These are phyloP conservation scores for Colaptes auratus DNA, from an alignment of 2,113 vertebrate species.

Conservation along the genomic window DNA sequence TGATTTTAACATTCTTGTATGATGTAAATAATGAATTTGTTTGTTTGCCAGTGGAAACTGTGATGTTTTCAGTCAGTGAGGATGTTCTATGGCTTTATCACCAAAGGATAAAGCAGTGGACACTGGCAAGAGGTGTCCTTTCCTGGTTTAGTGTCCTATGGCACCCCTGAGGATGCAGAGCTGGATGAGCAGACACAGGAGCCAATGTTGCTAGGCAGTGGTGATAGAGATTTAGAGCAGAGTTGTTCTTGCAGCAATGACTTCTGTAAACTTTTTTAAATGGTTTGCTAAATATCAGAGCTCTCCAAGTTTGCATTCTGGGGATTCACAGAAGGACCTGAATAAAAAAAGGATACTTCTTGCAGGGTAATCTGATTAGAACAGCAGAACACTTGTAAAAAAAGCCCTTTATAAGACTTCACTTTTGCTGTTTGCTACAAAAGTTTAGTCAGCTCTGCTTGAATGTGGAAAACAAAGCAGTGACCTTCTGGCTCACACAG, in stretches of 20 bases:
- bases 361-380: background rate
- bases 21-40: background rate
- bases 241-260: background rate
- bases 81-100: background rate
- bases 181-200: background rate
- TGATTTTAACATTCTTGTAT: background rate
- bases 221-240: background rate
- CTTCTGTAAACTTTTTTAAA: background rate
- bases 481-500: background rate
- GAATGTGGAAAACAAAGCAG: background rate
- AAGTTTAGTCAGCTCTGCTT: background rate
- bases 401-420: background rate
- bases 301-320: background rate
- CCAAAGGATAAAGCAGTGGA: fast-evolving
- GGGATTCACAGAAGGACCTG: background rate
- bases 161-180: background rate
- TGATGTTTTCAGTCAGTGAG: background rate
- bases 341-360: background rate
- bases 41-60: background rate
- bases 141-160: background rate
- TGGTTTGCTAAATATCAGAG: background rate
- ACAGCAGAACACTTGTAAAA: background rate
- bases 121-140: background rate
- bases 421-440: background rate
- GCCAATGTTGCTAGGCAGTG: background rate